Evolutionary conservation across 2,113 vertebrate species (phyloP).

Genomic region (Gracilinanus agilis): DNA sequence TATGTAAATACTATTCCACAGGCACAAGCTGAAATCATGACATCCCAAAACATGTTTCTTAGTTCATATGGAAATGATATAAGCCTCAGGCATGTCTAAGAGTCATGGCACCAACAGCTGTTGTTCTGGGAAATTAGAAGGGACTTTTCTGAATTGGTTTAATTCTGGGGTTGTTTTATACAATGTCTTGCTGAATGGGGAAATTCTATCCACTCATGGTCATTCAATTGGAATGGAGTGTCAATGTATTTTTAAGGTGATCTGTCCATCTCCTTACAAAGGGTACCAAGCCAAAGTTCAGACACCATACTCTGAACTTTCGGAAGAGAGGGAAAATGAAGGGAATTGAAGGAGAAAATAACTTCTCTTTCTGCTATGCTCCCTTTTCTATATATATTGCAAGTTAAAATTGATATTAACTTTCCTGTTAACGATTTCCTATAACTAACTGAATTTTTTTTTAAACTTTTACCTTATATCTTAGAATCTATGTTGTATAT

Average conservation of each 20-base stretch:
- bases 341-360: background rate
- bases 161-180: constrained; percentile 8
- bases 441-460: background rate
- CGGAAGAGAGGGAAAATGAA: constrained; percentile 33
- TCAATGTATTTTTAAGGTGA: background rate
- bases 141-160: constrained; percentile 15
- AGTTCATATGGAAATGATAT: constrained; percentile 4
- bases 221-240: background rate
- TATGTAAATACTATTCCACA: background rate
- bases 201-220: constrained; percentile 7
- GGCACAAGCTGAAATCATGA: background rate
- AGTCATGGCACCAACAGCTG: constrained; percentile 12
- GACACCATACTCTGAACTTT: background rate
- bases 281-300: background rate
- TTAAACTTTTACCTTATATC: no score
- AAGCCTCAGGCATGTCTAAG: background rate
- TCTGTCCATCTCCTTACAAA: background rate
- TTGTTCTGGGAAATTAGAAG: constrained; percentile 28
- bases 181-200: background rate
- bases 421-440: background rate
- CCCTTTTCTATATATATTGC: background rate
- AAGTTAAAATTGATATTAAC: background rate
- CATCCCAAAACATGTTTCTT: background rate
- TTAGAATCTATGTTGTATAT: no score
- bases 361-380: background rate